Conservation (phyloP, 2,888 invertebrate genomes). For the Macaria notata region DNA sequence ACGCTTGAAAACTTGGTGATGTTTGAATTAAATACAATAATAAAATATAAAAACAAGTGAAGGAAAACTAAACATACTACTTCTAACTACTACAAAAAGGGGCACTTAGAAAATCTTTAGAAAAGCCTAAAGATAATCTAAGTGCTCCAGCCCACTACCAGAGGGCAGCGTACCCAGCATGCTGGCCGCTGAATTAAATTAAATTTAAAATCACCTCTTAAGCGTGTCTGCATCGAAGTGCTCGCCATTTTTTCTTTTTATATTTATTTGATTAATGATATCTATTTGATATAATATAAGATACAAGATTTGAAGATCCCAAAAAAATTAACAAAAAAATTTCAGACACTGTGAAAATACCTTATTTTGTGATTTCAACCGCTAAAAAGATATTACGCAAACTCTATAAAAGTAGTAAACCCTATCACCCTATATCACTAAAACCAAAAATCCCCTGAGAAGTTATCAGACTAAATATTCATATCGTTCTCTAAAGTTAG, state of each 20-base stretch:
- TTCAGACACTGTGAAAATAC: not conserved
- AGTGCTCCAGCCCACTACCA: too few species aligned
- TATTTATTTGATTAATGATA: not conserved
- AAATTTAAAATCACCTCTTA: too few species aligned
- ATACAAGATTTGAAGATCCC: not conserved
- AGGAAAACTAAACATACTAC: too few species aligned
- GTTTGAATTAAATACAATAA: not conserved
- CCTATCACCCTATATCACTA: not conserved
- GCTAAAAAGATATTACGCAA: too few species aligned
- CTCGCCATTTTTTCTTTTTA: not conserved
- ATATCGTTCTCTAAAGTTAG: slow-evolving; percentile 48
- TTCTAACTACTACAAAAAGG: too few species aligned
- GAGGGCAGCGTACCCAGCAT: too few species aligned
- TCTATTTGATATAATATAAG: not conserved
- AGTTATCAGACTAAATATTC: slow-evolving; percentile 47
- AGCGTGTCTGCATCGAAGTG: not conserved
- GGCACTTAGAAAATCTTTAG: too few species aligned
- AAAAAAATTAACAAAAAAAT: not conserved
- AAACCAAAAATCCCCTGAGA: slow-evolving; percentile 15
- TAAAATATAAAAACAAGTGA: too few species aligned
- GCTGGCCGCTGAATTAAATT: not conserved
- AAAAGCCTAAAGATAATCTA: too few species aligned
- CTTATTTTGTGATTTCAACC: not conserved
- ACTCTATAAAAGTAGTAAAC: too few species aligned
- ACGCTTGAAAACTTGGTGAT: slow-evolving; percentile 5